A percentile compares a stretch with the other conserved stretches of the same genome.
Evolutionary conservation across 2,888 invertebrate species (phyloP).

Genomic region (Bruchidius siliquastri): DNA sequence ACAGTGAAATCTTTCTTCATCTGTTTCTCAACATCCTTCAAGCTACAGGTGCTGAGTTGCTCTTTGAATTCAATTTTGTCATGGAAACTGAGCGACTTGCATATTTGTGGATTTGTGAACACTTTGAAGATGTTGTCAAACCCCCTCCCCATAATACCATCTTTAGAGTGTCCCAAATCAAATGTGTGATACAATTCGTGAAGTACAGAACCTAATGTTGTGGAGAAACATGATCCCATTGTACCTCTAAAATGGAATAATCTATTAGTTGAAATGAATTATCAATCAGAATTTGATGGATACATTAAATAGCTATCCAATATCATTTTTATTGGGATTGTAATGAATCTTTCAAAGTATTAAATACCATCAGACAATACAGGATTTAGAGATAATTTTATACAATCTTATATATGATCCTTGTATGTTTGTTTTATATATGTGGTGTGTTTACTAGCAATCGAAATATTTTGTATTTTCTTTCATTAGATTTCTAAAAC

Average conservation of each 20-base stretch:
- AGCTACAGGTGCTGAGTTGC: constrained; percentile 27
- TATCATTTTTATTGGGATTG: too few relatives aligned
- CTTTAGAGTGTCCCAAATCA: constrained; percentile 84
- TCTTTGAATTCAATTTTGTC: constrained; percentile 34
- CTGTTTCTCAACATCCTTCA: constrained; percentile 23
- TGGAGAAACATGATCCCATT: constrained; percentile 82
- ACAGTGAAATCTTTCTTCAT: constrained; percentile 30
- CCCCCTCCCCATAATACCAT: constrained; percentile 90
- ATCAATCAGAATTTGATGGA: too few relatives aligned
- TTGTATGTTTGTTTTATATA: too few relatives aligned
- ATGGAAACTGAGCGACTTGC: constrained; percentile 18
- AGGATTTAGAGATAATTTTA: too few relatives aligned
- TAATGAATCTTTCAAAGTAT: too few relatives aligned
- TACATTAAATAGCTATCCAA: too few relatives aligned
- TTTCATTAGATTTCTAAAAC: too few relatives aligned
- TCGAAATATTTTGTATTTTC: too few relatives aligned
- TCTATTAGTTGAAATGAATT: too few relatives aligned
- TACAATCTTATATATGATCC: too few relatives aligned
- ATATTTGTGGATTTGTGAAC: constrained; percentile 45
- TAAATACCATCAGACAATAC: too few relatives aligned
- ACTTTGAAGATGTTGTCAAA: constrained; percentile 79
- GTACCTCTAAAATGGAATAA: constrained; percentile 57
- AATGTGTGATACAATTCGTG: constrained; percentile 95
- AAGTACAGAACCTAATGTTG: constrained; percentile 84
- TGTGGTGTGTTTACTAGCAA: too few relatives aligned